These are phyloP conservation scores for Jordanella pulchra DNA, from an alignment of 2,797 vertebrate species.

Conservation along the genomic window DNA sequence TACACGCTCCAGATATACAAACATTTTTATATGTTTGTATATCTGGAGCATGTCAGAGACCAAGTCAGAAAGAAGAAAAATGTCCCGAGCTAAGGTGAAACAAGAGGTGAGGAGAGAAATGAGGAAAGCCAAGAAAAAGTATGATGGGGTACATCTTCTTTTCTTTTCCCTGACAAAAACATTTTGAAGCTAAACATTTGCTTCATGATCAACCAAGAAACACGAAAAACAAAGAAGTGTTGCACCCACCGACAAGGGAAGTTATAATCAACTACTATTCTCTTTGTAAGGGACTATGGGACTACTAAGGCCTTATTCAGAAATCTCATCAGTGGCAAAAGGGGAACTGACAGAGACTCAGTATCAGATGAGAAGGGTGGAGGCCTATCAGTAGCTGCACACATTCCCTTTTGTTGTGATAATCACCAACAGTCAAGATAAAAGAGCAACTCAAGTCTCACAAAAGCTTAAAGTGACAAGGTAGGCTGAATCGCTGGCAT, in stretches of 20 bases:
- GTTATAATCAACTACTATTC: constrained; percentile 15
- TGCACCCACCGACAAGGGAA: constrained; percentile 12
- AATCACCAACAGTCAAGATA: constrained; percentile 49
- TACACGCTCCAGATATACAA: too few species aligned
- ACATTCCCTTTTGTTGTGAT: constrained; percentile 29
- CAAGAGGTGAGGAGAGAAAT: constrained; percentile 34
- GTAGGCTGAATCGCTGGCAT: constrained; percentile 27
- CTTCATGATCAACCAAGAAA: constrained; percentile 16
- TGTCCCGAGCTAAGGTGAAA: constrained; percentile 40
- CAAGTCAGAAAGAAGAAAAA: constrained; percentile 40
- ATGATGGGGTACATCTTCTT: constrained; percentile 25
- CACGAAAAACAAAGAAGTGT: constrained; percentile 20
- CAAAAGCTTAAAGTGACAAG: constrained; percentile 40
- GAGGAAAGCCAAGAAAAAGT: constrained; percentile 15
- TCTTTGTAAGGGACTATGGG: background rate
- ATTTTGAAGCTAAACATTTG: constrained; percentile 22
- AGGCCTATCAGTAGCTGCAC: constrained; percentile 42
- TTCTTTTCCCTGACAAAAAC: constrained; percentile 10
- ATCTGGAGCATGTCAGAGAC: too few species aligned
- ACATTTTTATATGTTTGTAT: too few species aligned
- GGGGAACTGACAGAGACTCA: constrained; percentile 34
- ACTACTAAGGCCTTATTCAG: constrained; percentile 9
- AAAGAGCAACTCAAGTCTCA: constrained; percentile 40
- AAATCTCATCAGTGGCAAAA: constrained; percentile 20
- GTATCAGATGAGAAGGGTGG: constrained; percentile 33